Evolutionary conservation across 2,113 vertebrate species (phyloP).

Genomic region (Camelus dromedarius): DNA sequence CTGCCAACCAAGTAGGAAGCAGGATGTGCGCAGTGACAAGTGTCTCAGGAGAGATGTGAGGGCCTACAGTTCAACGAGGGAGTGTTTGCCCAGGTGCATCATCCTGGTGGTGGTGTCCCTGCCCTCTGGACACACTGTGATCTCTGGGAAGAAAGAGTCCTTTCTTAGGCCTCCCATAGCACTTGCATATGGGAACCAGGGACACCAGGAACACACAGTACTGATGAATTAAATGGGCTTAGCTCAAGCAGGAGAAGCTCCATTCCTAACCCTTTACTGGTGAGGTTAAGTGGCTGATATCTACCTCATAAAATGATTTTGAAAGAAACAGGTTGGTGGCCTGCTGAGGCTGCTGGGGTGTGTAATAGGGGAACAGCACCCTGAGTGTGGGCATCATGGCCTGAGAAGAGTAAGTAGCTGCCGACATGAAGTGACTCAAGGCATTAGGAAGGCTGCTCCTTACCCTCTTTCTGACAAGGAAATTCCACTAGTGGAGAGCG

Average conservation of each 20-base stretch:
- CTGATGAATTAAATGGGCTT: not conserved
- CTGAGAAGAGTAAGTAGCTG: not conserved
- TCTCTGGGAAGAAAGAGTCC: not conserved
- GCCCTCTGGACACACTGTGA: not conserved
- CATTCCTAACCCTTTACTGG: not conserved
- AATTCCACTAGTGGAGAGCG: not conserved
- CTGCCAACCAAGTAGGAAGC: not conserved
- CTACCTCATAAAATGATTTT: conserved; percentile 8
- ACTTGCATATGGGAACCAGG: not conserved
- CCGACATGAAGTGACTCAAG: not conserved
- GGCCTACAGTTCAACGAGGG: not conserved
- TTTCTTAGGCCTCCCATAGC: not conserved
- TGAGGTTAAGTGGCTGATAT: not conserved
- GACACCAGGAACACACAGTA: not conserved
- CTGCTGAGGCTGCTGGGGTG: not conserved
- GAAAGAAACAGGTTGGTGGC: not conserved
- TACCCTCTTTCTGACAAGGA: not conserved
- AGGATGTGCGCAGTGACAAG: not conserved
- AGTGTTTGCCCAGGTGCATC: not conserved
- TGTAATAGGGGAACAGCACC: not conserved
- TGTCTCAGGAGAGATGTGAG: not conserved
- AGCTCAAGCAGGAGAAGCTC: not conserved
- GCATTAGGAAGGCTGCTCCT: not conserved
- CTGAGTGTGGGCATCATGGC: too few relatives aligned
- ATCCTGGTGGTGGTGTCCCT: not conserved